Evolutionary conservation across 2,888 invertebrate genomes (phyloP).

Genomic region (Leptopilina syphax): DNA sequence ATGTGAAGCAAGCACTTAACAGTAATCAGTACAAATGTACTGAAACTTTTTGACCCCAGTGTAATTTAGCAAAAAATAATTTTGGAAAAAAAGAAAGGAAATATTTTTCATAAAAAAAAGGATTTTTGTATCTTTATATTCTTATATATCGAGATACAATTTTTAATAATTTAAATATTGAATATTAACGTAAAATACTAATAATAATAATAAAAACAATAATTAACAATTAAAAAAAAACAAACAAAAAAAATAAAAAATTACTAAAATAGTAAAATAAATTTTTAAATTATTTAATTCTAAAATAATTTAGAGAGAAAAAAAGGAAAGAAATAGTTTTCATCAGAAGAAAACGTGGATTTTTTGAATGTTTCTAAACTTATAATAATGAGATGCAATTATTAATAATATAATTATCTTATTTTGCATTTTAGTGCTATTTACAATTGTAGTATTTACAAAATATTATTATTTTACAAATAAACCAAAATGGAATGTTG

Average conservation of each 20-base stretch:
- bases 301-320: not conserved
- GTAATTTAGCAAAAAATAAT: not conserved
- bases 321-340: not conserved
- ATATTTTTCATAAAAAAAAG: not conserved
- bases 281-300: too few species aligned
- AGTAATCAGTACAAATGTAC: too few species aligned
- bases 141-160: not conserved
- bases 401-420: not conserved
- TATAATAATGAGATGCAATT: not conserved
- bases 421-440: not conserved
- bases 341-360: not conserved
- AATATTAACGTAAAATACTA: too few species aligned
- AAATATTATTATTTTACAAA: not conserved
- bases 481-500: too few species aligned
- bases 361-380: not conserved
- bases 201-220: too few species aligned
- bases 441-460: slow-evolving; percentile 3
- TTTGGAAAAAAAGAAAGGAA: not conserved
- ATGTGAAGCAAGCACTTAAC: too few species aligned
- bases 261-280: too few species aligned
- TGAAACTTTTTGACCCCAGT: too few species aligned
- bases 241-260: too few species aligned
- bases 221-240: too few species aligned
- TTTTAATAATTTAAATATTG: not conserved
- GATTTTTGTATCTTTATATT: slow-evolving; percentile 11